Base-by-base conservation (phyloP, 1,140 invertebrate species). In the Euwallacea similis region DNA sequence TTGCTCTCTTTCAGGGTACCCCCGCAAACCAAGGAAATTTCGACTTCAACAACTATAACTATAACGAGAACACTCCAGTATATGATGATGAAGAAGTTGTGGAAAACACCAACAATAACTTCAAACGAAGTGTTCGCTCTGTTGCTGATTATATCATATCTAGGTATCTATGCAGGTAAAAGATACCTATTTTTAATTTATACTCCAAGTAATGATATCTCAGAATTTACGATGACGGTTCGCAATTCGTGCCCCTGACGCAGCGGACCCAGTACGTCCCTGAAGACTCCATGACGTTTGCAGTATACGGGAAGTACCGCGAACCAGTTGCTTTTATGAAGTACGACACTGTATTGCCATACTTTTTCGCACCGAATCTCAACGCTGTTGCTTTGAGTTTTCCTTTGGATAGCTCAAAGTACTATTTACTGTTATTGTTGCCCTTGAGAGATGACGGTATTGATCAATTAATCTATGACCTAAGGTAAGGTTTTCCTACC, bases 291-390 rank as follows among this genome's bases (percentile, higher is more conserved):
- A 66, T 71, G 3, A 77, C 74, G 9, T 82, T 82, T 69, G 69
- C 79, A 42, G 74, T 80, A 7, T 73, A 81, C 59, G 80, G 79
- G 42, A 78, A 75, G 47, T 74, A 77, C 55, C 55, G 72, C 16
- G 79, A 82, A 71, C 41, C 73, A 6, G 72, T 81, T 42, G 77
- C 78, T 72, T 88, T 86, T 73, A 89, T 91, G 81, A 87, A 87
- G 6, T 92, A 92, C 79, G 88, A 91, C 61, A 87, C 90, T 0
- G 85, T 91, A 55, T 79, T 93, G 46, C 91, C 91, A 44, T 90
- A 88, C 78, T 87, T 87, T n/a, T 91, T 90, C 76, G 86, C 93
- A 53, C 86, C 88, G n/a, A 85, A 87, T 59, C 77, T 93, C 47
- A 87, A 90, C 69, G 86, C 90, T 3, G 84, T 88, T 11, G 90